Conservation (phyloP, 92 coral and sea anemone species). For the Muricea muricata region DNA sequence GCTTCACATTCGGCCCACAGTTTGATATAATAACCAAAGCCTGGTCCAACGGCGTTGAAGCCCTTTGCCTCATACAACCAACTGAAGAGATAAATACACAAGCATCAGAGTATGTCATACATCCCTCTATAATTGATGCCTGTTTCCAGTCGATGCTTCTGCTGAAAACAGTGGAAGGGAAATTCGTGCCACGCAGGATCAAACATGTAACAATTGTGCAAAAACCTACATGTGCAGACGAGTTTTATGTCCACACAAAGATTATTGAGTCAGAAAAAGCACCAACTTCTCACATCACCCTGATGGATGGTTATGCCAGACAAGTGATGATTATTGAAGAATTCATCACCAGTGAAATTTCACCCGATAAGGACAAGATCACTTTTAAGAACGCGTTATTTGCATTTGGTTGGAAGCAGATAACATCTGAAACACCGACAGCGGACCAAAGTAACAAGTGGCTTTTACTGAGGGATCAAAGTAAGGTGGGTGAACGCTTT, state of each 20-base stretch:
- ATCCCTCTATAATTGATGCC: slow-evolving; percentile 74
- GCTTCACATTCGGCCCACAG: slow-evolving; percentile 11
- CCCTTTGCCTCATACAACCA: slow-evolving; percentile 10
- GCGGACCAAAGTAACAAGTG: neutral
- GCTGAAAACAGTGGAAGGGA: neutral
- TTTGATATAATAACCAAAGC: neutral
- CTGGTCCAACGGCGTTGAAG: slow-evolving; percentile 19
- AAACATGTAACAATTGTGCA: slow-evolving; percentile 10
- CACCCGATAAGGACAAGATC: slow-evolving; percentile 32
- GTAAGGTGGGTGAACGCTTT: slow-evolving; percentile 12
- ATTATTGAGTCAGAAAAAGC: slow-evolving; percentile 20
- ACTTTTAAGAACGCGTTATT: slow-evolving; percentile 51
- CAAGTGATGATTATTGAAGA: slow-evolving; percentile 50
- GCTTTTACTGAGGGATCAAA: slow-evolving; percentile 41
- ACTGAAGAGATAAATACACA: slow-evolving; percentile 6
- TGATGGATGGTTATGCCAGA: slow-evolving; percentile 54
- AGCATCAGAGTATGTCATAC: slow-evolving; percentile 61
- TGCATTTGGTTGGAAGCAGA: slow-evolving; percentile 35
- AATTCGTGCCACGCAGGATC: slow-evolving; percentile 36
- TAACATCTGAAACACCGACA: neutral
- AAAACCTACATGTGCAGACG: neutral
- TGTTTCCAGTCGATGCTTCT: slow-evolving; percentile 56
- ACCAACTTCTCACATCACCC: slow-evolving; percentile 49
- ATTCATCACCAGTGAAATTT: slow-evolving; percentile 49
- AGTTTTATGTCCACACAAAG: slow-evolving; percentile 37